These are phyloP conservation scores for Hybognathus amarus DNA, from an alignment of 2,797 vertebrate genomes.

Conservation along the genomic window DNA sequence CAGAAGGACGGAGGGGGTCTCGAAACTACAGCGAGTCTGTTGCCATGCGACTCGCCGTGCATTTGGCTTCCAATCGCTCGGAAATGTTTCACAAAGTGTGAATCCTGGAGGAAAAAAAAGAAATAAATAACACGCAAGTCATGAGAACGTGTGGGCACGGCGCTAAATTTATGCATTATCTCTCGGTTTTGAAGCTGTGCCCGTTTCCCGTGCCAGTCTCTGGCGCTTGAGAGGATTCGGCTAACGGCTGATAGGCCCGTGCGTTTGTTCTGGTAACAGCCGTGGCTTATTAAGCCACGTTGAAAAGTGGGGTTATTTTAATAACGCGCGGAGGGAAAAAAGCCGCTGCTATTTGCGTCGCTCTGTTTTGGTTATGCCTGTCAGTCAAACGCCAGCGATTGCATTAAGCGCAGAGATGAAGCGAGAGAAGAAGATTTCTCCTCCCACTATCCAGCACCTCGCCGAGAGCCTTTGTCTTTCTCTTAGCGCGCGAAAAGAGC, in stretches of 20 bases:
- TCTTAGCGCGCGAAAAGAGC: constrained; percentile 66
- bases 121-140: constrained; percentile 32
- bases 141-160: constrained; percentile 18
- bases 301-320: constrained; percentile 74
- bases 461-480: constrained; percentile 70
- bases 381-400: constrained; percentile 75
- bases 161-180: constrained; percentile 49
- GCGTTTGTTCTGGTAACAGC: constrained; percentile 79
- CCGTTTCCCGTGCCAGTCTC: constrained; percentile 61
- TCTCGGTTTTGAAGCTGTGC: constrained; percentile 38
- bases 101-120: constrained; percentile 33
- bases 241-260: constrained; percentile 68
- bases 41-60: constrained; percentile 66
- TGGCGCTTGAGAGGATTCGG: constrained; percentile 65
- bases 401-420: constrained; percentile 76
- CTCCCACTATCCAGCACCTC: constrained; percentile 60
- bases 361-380: constrained; percentile 77
- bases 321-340: constrained; percentile 73
- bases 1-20: constrained; percentile 47
- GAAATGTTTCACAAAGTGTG: constrained; percentile 67
- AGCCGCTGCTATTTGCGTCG: constrained; percentile 76
- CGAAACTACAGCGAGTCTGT: constrained; percentile 59
- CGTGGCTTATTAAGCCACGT: constrained; percentile 80
- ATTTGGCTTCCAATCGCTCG: constrained; percentile 52
- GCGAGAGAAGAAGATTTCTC: constrained; percentile 59